Base-by-base conservation (phyloP, 2,888 invertebrate genomes). In the Platypus cylindrus region DNA sequence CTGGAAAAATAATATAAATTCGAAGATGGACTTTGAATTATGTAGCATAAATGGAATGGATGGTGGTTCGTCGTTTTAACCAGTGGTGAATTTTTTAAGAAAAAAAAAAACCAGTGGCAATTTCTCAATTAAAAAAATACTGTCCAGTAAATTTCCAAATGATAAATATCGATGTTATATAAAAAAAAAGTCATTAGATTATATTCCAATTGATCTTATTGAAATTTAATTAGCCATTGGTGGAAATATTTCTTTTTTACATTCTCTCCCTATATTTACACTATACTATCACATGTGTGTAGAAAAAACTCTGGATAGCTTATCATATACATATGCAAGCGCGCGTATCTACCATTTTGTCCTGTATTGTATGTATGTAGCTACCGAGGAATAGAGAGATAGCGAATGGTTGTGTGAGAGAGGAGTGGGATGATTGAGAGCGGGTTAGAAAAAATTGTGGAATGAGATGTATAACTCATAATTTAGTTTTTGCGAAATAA, bases 1-100 rank as follows among this genome's bases (percentile, higher is more conserved):
- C 61, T 60, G 60, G 60, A 60, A 61, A n/a, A 62, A 62, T 62
- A 62, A 63, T 62, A 62, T 62, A 63, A 63, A 62, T 62, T 62
- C 58, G 62, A 62, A 34, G 60, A 62, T 62, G 62, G 62, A 62
- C 60, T 60, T 60, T 63, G 62, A 62, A 63, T 63, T 62, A 63
- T 63, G 62, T 61, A 62, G 60, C 56, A 59, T 52, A 53, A 50
- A 50, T 52, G 49, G 52, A 51, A 38, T 33, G n/a, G n/a, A n/a
- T n/a, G n/a, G n/a, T n/a, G n/a, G 27, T 35, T 34, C 22, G 30
- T 28, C 35, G 22, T 47, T 54, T 58, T 50, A 57, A 48, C 52
- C 45, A 48, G n/a, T 14, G 41, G 35, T 39, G 5, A 8, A n/a
- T n/a, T n/a, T n/a, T n/a, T n/a, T n/a, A n/a, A n/a, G n/a, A n/a